Evolutionary conservation across 2,888 invertebrate genomes (phyloP).

Genomic region (Megalurothrips usitatus): DNA sequence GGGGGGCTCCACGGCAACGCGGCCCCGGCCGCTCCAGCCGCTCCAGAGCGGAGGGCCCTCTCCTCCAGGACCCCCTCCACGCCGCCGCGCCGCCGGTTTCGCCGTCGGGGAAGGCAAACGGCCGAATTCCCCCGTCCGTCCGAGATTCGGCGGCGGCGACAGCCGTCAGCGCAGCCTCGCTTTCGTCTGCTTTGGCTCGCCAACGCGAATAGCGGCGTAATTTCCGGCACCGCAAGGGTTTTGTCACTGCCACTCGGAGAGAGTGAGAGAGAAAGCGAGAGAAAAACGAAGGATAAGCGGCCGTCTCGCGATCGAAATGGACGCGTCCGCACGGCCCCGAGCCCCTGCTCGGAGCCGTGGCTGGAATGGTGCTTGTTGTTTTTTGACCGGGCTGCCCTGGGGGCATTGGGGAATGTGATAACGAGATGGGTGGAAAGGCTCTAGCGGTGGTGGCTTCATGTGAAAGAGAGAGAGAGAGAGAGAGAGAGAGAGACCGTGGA

Average conservation of each 20-base stretch:
- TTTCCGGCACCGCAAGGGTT: background rate
- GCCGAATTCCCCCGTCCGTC: no score
- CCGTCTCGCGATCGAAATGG: background rate
- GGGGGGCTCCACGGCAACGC: no score
- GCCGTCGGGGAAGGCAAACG: no score
- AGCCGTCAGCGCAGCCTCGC: no score
- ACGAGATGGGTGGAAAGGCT: background rate
- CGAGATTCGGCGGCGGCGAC: no score
- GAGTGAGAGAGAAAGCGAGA: background rate
- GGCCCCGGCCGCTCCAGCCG: no score
- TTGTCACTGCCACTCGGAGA: background rate
- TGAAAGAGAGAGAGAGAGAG: slow-evolving; percentile 38
- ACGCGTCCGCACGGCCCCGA: background rate
- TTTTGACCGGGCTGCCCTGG: background rate
- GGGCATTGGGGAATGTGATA: background rate
- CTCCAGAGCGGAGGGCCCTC: no score
- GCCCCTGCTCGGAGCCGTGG: background rate
- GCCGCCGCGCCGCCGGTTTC: no score
- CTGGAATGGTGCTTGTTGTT: background rate
- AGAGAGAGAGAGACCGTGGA: background rate
- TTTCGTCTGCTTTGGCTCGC: background rate
- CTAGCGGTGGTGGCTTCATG: background rate
- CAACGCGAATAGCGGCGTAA: background rate
- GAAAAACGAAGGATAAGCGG: background rate
- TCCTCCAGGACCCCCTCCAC: no score